phyloP scores from a whole-genome alignment of 1,140 invertebrate genomes.

The Sycophila sp. region DNA sequence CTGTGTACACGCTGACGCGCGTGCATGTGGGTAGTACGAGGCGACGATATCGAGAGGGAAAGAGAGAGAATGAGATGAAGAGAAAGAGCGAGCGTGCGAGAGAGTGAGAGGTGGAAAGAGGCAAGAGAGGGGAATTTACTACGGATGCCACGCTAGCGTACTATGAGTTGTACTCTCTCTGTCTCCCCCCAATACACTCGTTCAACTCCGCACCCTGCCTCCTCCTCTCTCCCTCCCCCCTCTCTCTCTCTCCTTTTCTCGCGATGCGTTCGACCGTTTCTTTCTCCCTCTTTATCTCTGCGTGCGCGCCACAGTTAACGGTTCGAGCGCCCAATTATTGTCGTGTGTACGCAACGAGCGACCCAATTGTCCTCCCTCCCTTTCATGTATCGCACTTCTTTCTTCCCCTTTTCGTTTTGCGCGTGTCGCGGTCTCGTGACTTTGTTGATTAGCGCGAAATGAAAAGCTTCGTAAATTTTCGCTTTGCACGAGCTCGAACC shows the following conservation, averaged over 20 bases:
- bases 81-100: constrained; percentile 32
- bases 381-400: too few relatives aligned
- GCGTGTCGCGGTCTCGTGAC: too few relatives aligned
- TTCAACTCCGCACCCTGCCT: neutral
- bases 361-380: too few relatives aligned
- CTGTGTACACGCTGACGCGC: neutral
- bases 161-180: constrained; percentile 60
- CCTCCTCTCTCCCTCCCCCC: neutral
- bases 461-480: too few relatives aligned
- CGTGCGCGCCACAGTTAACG: neutral
- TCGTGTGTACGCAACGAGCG: too few relatives aligned
- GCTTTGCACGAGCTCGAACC: too few relatives aligned
- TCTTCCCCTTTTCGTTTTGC: too few relatives aligned
- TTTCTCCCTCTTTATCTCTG: neutral
- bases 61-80: neutral
- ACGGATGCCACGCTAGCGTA: constrained; percentile 59
- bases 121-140: constrained; percentile 51
- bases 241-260: neutral
- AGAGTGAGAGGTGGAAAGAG: constrained; percentile 30
- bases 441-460: too few relatives aligned
- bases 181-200: constrained; percentile 39
- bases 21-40: neutral
- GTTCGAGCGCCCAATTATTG: neutral
- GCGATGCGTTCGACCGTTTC: neutral
- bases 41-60: neutral